phyloP scores from a whole-genome alignment of 2,888 invertebrate genomes.

The Cryptus armator region DNA sequence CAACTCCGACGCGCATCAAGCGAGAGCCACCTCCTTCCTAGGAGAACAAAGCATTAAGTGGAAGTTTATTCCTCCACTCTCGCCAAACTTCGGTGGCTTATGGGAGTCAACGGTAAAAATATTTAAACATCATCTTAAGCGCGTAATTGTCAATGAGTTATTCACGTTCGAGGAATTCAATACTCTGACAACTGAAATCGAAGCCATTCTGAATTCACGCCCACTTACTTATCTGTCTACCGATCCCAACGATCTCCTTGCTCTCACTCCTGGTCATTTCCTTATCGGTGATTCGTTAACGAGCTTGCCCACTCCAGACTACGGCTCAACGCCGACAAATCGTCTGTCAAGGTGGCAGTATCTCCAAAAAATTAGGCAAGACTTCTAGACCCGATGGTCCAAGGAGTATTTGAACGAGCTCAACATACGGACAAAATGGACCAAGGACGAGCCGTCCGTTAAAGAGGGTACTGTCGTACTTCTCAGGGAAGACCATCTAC shows the following conservation, averaged over 20 bases:
- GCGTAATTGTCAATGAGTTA: slow-evolving; percentile 59
- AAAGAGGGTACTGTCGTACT: slow-evolving; percentile 26
- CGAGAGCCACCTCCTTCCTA: background rate
- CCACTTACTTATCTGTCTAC: slow-evolving; percentile 65
- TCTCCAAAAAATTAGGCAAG: slow-evolving; percentile 60
- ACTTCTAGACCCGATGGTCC: slow-evolving; percentile 66
- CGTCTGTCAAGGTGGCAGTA: slow-evolving; percentile 65
- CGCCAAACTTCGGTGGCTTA: slow-evolving; percentile 73
- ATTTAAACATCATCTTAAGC: slow-evolving; percentile 72
- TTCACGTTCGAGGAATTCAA: slow-evolving; percentile 72
- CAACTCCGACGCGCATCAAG: slow-evolving; percentile 30
- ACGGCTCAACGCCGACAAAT: slow-evolving; percentile 41
- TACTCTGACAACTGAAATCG: slow-evolving; percentile 62
- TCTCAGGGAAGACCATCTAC: slow-evolving; percentile 36
- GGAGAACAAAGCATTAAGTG: slow-evolving; percentile 60
- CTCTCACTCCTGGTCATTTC: slow-evolving; percentile 66
- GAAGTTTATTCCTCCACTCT: slow-evolving; percentile 72
- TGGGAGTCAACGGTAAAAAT: slow-evolving; percentile 75
- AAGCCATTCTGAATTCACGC: slow-evolving; percentile 68
- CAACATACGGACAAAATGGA: slow-evolving; percentile 13
- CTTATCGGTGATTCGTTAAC: slow-evolving; percentile 67
- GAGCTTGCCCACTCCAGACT: slow-evolving; percentile 52
- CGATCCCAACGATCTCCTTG: slow-evolving; percentile 64
- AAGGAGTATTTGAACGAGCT: slow-evolving; percentile 62
- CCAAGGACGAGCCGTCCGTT: background rate